These are phyloP conservation scores for Lasaia peninsularis DNA, from an alignment of 1,140 invertebrate species.

Conservation along the genomic window DNA sequence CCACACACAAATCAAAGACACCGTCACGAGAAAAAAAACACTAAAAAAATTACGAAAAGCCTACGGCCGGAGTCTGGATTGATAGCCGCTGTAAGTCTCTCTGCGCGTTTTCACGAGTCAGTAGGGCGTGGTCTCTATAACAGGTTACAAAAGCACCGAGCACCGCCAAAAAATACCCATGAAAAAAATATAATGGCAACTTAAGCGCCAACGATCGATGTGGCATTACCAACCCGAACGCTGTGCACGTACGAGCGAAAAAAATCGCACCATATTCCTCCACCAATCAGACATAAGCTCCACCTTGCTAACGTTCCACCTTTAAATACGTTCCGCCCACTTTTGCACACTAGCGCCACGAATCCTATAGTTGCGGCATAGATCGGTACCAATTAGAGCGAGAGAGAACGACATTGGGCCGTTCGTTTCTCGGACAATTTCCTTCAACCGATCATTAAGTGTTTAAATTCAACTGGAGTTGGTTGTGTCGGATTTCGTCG, in stretches of 20 bases:
- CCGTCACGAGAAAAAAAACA: slow-evolving; percentile 43
- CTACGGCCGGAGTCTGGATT: slow-evolving; percentile 59
- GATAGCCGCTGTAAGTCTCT: slow-evolving; percentile 48
- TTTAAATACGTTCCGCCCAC: slow-evolving; percentile 36
- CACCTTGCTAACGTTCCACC: slow-evolving; percentile 44
- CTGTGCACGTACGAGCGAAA: slow-evolving; percentile 56
- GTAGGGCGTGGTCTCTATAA: slow-evolving; percentile 62
- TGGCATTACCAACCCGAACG: slow-evolving; percentile 52
- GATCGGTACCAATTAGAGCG: slow-evolving; percentile 59
- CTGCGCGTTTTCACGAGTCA: slow-evolving; percentile 45
- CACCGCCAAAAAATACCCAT: slow-evolving; percentile 73
- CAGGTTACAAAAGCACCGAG: slow-evolving; percentile 64
- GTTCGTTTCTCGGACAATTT: slow-evolving; percentile 75
- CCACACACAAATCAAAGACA: slow-evolving; percentile 53
- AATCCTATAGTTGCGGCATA: slow-evolving; percentile 53
- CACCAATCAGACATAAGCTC: slow-evolving; percentile 40
- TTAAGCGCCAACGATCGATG: slow-evolving; percentile 62
- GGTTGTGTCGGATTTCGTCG: slow-evolving; percentile 74
- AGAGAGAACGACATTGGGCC: slow-evolving; percentile 54
- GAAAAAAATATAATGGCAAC: slow-evolving; percentile 73
- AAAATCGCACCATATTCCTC: slow-evolving; percentile 51
- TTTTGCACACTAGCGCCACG: slow-evolving; percentile 47
- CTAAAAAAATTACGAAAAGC: slow-evolving; percentile 56
- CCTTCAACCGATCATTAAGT: slow-evolving; percentile 76
- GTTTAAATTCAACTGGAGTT: slow-evolving; percentile 75